Percentiles rank a stretch among this genome's conserved stretches.
phyloP scores from a whole-genome alignment of 2,888 invertebrate species.

The Agapetus fuscipes region DNA sequence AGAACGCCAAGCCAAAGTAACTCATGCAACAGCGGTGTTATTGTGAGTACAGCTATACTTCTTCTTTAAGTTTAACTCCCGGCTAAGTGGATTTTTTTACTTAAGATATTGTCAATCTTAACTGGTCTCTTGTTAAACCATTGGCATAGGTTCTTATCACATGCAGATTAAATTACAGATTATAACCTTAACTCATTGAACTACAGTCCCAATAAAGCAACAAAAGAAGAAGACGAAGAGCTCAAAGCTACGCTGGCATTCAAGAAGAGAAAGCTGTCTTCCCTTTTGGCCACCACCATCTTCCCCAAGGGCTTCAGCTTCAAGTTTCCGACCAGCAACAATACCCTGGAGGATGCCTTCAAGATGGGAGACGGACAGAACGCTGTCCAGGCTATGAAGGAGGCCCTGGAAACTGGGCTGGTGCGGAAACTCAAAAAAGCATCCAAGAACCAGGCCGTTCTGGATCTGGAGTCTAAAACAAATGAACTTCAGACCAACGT shows the following conservation, averaged over 20 bases:
- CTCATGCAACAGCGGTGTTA: too few relatives aligned
- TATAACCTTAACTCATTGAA: too few relatives aligned
- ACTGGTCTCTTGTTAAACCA: too few relatives aligned
- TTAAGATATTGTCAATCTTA: neutral
- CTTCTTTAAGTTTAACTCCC: too few relatives aligned
- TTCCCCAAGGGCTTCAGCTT: constrained; percentile 62
- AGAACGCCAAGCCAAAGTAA: too few relatives aligned
- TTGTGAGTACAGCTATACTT: too few relatives aligned
- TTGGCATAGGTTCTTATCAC: too few relatives aligned
- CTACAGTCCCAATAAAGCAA: constrained; percentile 27
- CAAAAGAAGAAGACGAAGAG: constrained; percentile 33
- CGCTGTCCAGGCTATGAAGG: constrained; percentile 42
- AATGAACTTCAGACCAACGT: neutral
- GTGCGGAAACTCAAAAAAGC: constrained; percentile 37
- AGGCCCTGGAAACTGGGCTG: constrained; percentile 34
- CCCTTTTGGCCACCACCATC: constrained; percentile 47
- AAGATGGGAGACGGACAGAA: constrained; percentile 28
- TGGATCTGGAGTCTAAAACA: constrained; percentile 28
- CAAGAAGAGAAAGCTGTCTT: constrained; percentile 43
- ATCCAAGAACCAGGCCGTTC: constrained; percentile 35
- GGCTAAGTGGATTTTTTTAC: too few relatives aligned
- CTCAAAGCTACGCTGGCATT: constrained; percentile 36
- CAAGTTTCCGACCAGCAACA: constrained; percentile 45
- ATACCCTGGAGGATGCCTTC: constrained; percentile 25
- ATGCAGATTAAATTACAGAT: too few relatives aligned